These are phyloP conservation scores for Heliconius hewitsoni DNA, from an alignment of 1,140 invertebrate species.

Conservation along the genomic window DNA sequence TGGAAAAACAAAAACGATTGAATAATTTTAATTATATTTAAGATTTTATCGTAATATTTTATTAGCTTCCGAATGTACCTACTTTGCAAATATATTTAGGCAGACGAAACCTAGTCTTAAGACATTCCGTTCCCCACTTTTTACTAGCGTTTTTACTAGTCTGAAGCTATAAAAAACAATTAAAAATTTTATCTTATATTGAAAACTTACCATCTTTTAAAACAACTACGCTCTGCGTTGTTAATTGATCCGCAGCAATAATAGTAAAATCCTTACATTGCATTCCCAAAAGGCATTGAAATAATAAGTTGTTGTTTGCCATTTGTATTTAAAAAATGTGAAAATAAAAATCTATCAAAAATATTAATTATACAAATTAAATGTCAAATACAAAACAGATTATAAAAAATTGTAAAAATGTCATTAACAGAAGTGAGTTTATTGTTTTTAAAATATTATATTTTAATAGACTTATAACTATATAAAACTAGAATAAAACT, in stretches of 20 bases:
- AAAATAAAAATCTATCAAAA: not conserved
- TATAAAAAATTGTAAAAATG: too few species aligned
- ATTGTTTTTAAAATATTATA: not conserved
- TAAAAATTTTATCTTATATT: too few species aligned
- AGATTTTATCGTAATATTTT: too few species aligned
- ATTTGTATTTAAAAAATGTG: constrained; percentile 14
- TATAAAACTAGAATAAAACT: too few species aligned
- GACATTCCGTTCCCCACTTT: too few species aligned
- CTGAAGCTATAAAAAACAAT: too few species aligned
- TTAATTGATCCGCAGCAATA: constrained; percentile 93
- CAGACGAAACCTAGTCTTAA: too few species aligned
- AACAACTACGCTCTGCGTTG: constrained; percentile 92
- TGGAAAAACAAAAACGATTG: not conserved
- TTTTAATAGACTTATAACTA: not conserved
- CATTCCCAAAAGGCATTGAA: constrained; percentile 96
- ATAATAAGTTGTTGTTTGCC: constrained; percentile 32
- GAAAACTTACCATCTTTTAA: constrained; percentile 92
- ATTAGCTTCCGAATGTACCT: too few species aligned
- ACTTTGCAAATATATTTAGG: too few species aligned
- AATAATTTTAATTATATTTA: not conserved
- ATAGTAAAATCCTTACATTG: constrained; percentile 95
- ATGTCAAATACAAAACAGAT: not conserved
- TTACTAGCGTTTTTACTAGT: too few species aligned
- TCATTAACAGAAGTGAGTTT: not conserved
- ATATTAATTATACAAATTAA: not conserved